These are phyloP conservation scores for Psammodynastes pulverulentus DNA, from an alignment of 2,113 vertebrate species.

Conservation along the genomic window DNA sequence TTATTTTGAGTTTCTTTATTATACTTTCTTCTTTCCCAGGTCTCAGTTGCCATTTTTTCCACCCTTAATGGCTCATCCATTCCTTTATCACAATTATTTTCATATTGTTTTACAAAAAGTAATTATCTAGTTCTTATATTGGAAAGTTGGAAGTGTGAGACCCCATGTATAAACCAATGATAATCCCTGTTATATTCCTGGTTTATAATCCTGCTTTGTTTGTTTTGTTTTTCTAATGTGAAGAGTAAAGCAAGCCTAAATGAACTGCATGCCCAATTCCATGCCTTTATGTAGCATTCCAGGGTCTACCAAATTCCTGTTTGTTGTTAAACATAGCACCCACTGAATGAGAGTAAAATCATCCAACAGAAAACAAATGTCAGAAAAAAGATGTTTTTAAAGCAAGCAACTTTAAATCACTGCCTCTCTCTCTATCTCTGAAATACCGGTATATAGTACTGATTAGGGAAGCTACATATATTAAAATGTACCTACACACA, in stretches of 20 bases:
- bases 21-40: neutral
- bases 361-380: neutral
- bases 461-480: neutral
- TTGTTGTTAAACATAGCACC: neutral
- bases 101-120: neutral
- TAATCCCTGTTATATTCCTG: neutral
- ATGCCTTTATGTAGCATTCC: neutral
- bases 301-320: neutral
- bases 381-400: neutral
- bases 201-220: neutral
- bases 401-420: neutral
- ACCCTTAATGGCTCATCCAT: neutral
- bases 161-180: neutral
- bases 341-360: neutral
- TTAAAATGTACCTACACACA: neutral
- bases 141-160: neutral
- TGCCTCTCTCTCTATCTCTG: neutral
- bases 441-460: neutral
- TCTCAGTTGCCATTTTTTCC: neutral
- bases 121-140: neutral
- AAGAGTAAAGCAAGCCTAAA: neutral
- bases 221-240: neutral
- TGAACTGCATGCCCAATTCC: neutral
- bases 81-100: neutral
- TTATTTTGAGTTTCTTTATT: neutral